These are phyloP conservation scores for Seriola rivoliana DNA, from an alignment of 2,113 vertebrate species.

Conservation along the genomic window DNA sequence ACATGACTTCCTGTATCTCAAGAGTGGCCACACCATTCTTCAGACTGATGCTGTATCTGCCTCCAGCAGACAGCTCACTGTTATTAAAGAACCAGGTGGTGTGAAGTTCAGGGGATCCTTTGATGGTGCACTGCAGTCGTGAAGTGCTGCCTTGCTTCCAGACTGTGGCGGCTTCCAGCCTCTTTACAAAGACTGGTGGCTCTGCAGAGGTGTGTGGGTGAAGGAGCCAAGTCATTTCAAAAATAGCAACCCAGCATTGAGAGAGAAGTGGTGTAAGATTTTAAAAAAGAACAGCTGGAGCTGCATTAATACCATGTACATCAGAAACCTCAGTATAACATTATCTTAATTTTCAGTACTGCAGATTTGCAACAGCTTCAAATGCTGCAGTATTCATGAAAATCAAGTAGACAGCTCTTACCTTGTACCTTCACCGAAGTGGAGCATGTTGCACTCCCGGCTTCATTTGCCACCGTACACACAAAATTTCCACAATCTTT, in stretches of 20 bases:
- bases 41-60: slow-evolving; percentile 84
- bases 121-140: slow-evolving; percentile 90
- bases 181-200: slow-evolving; percentile 87
- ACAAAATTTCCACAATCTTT: slow-evolving; percentile 91
- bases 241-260: slow-evolving; percentile 26
- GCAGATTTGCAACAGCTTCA: slow-evolving; percentile 49
- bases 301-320: not conserved
- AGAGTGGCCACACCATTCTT: slow-evolving; percentile 86
- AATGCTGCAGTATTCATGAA: slow-evolving; percentile 46
- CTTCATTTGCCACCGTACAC: slow-evolving; percentile 90
- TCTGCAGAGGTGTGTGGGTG: slow-evolving; percentile 82
- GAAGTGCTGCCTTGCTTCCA: slow-evolving; percentile 90
- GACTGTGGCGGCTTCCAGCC: slow-evolving; percentile 88
- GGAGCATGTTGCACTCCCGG: slow-evolving; percentile 88
- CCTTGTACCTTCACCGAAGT: slow-evolving; percentile 89
- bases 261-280: slow-evolving; percentile 26
- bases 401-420: slow-evolving; percentile 82
- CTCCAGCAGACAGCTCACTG: slow-evolving; percentile 86
- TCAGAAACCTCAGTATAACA: slow-evolving; percentile 16
- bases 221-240: slow-evolving; percentile 21
- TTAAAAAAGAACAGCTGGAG: not conserved
- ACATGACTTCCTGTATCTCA: slow-evolving; percentile 86
- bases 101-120: slow-evolving; percentile 92
- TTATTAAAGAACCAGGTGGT: slow-evolving; percentile 92
- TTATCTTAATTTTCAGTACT: slow-evolving; percentile 40